Evolutionary conservation across 35 echinoderm and acorn worm genomes (phyloP).

Genomic region (Heliocidaris erythrogramma): DNA sequence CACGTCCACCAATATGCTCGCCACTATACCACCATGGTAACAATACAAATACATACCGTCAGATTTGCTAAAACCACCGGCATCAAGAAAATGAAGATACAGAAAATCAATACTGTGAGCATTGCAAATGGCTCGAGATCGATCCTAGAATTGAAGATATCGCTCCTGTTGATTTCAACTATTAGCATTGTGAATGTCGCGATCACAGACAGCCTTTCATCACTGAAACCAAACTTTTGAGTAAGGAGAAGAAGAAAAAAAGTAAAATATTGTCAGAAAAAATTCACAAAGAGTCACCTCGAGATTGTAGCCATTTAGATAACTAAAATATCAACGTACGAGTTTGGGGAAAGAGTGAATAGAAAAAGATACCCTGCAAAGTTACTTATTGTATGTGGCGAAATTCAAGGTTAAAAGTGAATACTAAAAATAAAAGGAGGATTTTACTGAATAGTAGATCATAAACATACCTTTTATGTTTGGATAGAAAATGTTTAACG

Average conservation of each 20-base stretch:
- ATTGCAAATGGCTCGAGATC: constrained; percentile 4
- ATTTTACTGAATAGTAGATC: no score
- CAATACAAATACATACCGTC: constrained; percentile 45
- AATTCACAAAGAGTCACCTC: not conserved
- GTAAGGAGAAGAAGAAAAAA: not conserved
- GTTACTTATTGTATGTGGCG: no score
- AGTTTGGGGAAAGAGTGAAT: not conserved
- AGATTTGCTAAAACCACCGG: constrained; percentile 62
- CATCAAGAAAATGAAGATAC: constrained; percentile 63
- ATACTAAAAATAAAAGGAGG: no score
- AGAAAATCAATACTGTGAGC: constrained; percentile 13
- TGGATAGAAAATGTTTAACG: no score
- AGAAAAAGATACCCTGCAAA: no score
- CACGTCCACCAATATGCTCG: not conserved
- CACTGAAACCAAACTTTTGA: constrained; percentile 18
- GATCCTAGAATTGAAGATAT: constrained; percentile 44
- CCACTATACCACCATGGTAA: not conserved
- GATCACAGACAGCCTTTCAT: not conserved
- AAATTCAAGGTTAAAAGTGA: no score
- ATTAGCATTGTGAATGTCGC: constrained; percentile 61
- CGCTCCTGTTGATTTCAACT: constrained; percentile 55
- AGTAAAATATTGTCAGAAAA: not conserved
- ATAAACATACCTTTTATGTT: no score
- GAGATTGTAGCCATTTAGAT: not conserved
- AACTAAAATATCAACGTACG: not conserved